Evolutionary conservation across 2,113 vertebrate genomes (phyloP).

Genomic region (Dolichallabes microphthalmus): DNA sequence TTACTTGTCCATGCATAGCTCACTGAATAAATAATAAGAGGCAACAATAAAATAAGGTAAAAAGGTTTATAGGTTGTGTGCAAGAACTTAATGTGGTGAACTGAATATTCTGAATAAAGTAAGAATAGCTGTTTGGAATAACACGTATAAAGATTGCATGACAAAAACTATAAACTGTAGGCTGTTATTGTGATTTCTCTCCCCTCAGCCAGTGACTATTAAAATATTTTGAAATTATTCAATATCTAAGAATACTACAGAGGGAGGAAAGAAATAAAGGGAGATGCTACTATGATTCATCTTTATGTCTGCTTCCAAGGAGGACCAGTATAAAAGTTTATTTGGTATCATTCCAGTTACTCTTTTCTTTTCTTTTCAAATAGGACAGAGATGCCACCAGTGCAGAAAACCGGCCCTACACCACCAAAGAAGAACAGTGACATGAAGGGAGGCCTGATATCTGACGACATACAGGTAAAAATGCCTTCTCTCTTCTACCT

Average conservation of each 20-base stretch:
- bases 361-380: slow-evolving; percentile 61
- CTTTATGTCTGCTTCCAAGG: slow-evolving; percentile 67
- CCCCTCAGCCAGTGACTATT: slow-evolving; percentile 68
- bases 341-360: slow-evolving; percentile 60
- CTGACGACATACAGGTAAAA: slow-evolving; percentile 87
- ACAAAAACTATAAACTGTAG: background rate
- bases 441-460: slow-evolving; percentile 79
- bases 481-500: background rate
- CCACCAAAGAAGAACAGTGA: slow-evolving; percentile 81
- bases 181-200: slow-evolving; percentile 58
- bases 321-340: slow-evolving; percentile 49
- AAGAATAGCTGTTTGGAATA: background rate
- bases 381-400: slow-evolving; percentile 82
- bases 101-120: background rate
- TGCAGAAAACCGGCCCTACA: slow-evolving; percentile 81
- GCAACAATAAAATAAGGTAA: background rate
- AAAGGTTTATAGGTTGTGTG: background rate
- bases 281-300: slow-evolving; percentile 66
- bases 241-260: background rate
- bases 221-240: slow-evolving; percentile 57
- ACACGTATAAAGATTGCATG: background rate
- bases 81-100: background rate
- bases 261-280: slow-evolving; percentile 66
- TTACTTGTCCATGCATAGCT: background rate
- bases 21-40: background rate